phyloP scores from a whole-genome alignment of 2,888 invertebrate genomes.

The Chesias legatella region DNA sequence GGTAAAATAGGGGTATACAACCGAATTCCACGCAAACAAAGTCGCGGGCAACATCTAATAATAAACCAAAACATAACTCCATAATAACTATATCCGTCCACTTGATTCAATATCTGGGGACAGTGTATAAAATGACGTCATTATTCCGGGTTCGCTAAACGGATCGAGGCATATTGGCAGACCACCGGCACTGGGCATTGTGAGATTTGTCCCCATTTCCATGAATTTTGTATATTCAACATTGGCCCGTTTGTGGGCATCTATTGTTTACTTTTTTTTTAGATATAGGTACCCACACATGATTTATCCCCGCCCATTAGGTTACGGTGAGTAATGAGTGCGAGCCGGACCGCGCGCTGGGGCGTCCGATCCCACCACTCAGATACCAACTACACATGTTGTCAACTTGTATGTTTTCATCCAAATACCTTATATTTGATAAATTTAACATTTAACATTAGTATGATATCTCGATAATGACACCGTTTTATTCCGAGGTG shows the following conservation, averaged over 20 bases:
- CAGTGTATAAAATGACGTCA: slow-evolving; percentile 33
- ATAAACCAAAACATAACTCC: too few relatives aligned
- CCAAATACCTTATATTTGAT: slow-evolving; percentile 72
- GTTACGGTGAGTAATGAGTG: slow-evolving; percentile 74
- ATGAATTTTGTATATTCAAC: slow-evolving; percentile 77
- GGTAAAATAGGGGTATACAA: too few relatives aligned
- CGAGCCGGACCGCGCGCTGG: slow-evolving; percentile 60
- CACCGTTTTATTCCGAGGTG: slow-evolving; percentile 60
- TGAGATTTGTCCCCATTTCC: slow-evolving; percentile 75
- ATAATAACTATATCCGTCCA: neutral
- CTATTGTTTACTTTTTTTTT: slow-evolving; percentile 68
- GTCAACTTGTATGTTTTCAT: slow-evolving; percentile 79
- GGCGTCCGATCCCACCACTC: slow-evolving; percentile 69
- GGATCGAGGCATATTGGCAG: slow-evolving; percentile 48
- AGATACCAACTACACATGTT: slow-evolving; percentile 77
- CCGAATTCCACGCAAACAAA: too few relatives aligned
- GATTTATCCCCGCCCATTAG: slow-evolving; percentile 77
- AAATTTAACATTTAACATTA: slow-evolving; percentile 71
- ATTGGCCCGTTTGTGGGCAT: slow-evolving; percentile 61
- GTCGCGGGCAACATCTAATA: too few relatives aligned
- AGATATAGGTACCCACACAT: slow-evolving; percentile 51
- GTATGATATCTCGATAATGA: slow-evolving; percentile 69
- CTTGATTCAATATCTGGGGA: slow-evolving; percentile 5
- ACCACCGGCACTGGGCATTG: slow-evolving; percentile 64
- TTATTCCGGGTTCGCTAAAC: slow-evolving; percentile 49